These are phyloP conservation scores for Hetaerina titia DNA, from an alignment of 2,888 invertebrate species.

Conservation along the genomic window DNA sequence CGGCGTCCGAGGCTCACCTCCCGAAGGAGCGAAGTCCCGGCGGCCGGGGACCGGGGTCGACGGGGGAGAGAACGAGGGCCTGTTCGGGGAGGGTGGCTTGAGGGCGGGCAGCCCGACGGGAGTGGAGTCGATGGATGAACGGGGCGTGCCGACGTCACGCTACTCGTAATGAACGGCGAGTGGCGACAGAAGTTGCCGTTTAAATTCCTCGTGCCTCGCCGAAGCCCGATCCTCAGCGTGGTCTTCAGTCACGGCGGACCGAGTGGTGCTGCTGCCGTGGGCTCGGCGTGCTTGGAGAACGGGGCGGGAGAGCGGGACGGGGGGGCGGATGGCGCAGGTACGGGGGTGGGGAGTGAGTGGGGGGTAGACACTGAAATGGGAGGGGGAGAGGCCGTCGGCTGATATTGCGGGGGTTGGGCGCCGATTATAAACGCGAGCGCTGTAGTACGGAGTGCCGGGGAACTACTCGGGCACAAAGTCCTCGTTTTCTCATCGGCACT, in stretches of 20 bases:
- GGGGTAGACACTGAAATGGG: background rate
- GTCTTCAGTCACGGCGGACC: background rate
- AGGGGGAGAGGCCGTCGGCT: background rate
- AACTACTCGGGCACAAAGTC: background rate
- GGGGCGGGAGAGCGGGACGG: background rate
- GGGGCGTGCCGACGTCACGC: background rate
- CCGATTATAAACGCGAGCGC: background rate
- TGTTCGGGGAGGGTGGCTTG: no score
- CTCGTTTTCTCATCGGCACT: background rate
- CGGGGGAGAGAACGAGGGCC: background rate
- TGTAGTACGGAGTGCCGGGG: background rate
- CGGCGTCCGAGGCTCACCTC: no score
- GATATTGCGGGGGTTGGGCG: constrained; percentile 2
- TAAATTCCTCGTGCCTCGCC: background rate
- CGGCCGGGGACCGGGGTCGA: background rate
- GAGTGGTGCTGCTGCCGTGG: background rate
- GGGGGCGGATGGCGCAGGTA: background rate
- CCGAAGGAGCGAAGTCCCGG: background rate
- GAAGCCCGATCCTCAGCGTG: no score
- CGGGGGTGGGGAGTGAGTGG: background rate
- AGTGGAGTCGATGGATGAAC: no score
- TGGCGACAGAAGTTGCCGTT: background rate
- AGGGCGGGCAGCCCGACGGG: no score
- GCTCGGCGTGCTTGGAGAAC: background rate
- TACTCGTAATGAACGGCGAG: background rate